These are phyloP conservation scores for Napeogenes sylphis DNA, from an alignment of 2,888 invertebrate species.

Conservation along the genomic window DNA sequence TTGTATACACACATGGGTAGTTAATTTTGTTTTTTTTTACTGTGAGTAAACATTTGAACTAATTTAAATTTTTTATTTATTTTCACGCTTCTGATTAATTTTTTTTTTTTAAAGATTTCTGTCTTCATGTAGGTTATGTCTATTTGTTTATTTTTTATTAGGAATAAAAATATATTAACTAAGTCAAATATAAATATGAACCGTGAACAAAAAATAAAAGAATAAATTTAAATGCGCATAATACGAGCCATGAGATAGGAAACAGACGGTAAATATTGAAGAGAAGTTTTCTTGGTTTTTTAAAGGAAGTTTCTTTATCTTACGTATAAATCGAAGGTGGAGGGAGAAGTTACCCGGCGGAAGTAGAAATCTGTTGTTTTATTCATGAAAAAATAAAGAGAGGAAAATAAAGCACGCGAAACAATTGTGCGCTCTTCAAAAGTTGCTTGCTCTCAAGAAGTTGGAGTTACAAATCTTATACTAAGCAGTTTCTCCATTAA, in stretches of 20 bases:
- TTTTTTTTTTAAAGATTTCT: too few relatives aligned
- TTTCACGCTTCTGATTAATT: too few relatives aligned
- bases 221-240: conserved; percentile 68
- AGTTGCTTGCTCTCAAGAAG: conserved; percentile 41
- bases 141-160: too few relatives aligned
- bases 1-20: too few relatives aligned
- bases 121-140: too few relatives aligned
- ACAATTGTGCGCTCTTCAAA: conserved; percentile 44
- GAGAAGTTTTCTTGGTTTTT: conserved; percentile 73
- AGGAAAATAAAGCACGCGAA: conserved; percentile 60
- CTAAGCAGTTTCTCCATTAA: conserved; percentile 13
- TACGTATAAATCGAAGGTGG: conserved; percentile 75
- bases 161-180: too few relatives aligned
- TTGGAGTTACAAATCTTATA: conserved; percentile 38
- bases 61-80: too few relatives aligned
- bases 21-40: too few relatives aligned
- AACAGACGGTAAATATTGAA: conserved; percentile 74
- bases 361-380: conserved; percentile 76
- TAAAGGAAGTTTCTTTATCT: conserved; percentile 75
- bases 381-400: conserved; percentile 74
- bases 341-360: conserved; percentile 67
- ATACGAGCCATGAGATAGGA: conserved; percentile 63
- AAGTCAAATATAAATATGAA: conserved; percentile 18
- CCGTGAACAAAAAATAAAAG: conserved; percentile 45
- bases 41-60: too few relatives aligned